phyloP scores from a whole-genome alignment of 2,113 vertebrate genomes.

The Bothrops jararaca region DNA sequence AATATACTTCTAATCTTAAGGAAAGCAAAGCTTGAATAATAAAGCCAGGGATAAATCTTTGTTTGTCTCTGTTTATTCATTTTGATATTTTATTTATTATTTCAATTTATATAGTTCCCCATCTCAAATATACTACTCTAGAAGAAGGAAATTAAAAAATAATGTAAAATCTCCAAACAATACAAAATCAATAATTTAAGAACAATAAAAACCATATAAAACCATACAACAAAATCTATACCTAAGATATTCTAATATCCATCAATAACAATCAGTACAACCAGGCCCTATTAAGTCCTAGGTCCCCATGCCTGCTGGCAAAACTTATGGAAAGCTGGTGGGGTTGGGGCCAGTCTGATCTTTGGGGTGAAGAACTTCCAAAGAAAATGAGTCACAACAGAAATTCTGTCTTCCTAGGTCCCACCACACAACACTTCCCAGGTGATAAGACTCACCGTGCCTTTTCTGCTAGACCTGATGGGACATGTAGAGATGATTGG shows the following conservation, averaged over 20 bases:
- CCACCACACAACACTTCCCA: background rate
- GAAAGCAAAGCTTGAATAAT: background rate
- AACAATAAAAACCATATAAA: background rate
- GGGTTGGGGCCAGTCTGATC: background rate
- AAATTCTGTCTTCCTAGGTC: background rate
- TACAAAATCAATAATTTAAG: background rate
- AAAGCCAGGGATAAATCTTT: background rate
- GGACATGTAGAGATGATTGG: background rate
- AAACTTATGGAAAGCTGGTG: background rate
- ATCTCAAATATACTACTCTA: background rate
- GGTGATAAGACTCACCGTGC: background rate
- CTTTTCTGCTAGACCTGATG: background rate
- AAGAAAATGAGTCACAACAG: background rate
- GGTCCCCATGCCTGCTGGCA: background rate
- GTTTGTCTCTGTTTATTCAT: background rate
- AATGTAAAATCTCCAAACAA: background rate
- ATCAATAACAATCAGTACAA: background rate
- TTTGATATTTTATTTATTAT: background rate
- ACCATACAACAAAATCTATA: background rate
- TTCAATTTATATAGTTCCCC: background rate
- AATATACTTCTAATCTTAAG: constrained; percentile 14
- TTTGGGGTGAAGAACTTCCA: background rate
- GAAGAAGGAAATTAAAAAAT: background rate
- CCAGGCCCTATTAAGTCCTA: background rate
- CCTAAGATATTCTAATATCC: background rate